These are phyloP conservation scores for Drosophila robusta DNA, from an alignment of 2,888 invertebrate genomes.

Conservation along the genomic window DNA sequence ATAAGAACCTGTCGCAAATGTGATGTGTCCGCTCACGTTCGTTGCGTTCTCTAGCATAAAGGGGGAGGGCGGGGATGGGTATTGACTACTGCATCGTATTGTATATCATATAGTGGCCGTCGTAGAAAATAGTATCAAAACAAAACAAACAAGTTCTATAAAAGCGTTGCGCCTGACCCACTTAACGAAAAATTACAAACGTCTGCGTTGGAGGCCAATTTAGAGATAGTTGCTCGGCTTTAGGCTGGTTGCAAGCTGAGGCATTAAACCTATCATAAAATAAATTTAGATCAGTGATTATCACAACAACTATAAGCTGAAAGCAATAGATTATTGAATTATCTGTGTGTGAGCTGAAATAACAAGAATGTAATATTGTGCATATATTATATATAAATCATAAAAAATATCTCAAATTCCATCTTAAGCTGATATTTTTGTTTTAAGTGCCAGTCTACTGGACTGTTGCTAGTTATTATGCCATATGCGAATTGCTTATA, in stretches of 20 bases:
- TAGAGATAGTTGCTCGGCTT: neutral
- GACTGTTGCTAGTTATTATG: neutral
- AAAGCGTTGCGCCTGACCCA: constrained; percentile 22
- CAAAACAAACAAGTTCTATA: constrained; percentile 20
- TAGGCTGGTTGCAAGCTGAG: neutral
- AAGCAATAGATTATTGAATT: too few species aligned
- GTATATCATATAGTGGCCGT: neutral
- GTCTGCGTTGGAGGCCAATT: constrained; percentile 11
- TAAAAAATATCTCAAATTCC: too few species aligned
- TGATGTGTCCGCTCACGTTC: neutral
- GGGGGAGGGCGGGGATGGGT: neutral
- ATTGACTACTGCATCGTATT: neutral
- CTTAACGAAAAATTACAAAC: neutral
- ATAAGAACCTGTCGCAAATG: neutral
- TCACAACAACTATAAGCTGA: too few species aligned
- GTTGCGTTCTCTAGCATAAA: neutral
- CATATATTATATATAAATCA: too few species aligned
- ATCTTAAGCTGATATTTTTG: too few species aligned
- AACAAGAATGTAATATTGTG: too few species aligned
- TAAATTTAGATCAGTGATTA: too few species aligned
- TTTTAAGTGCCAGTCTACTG: neutral
- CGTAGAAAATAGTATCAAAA: constrained; percentile 3
- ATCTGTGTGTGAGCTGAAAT: too few species aligned
- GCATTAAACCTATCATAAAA: too few species aligned
- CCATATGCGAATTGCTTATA: neutral